Evolutionary conservation across 1,140 invertebrate species (phyloP).

Genomic region (Pseudomyrmex gracilis): DNA sequence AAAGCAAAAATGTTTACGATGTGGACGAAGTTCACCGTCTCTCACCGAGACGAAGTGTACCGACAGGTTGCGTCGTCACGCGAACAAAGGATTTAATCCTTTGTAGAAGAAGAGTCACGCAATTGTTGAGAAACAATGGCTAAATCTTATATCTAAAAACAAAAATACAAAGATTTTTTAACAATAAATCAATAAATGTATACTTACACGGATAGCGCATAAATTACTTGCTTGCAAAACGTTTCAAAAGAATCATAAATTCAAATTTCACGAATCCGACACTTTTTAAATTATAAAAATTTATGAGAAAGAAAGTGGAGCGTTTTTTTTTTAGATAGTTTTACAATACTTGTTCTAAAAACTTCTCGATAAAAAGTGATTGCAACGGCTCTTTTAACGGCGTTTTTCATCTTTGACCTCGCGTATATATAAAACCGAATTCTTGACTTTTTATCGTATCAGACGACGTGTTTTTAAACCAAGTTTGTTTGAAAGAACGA

Average conservation of each 20-base stretch:
- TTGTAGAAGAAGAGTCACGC: conserved; percentile 23
- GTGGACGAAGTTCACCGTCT: conserved; percentile 7
- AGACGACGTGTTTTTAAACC: not conserved
- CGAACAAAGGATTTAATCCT: conserved; percentile 24
- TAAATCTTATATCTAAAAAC: not conserved
- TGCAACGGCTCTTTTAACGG: too few relatives aligned
- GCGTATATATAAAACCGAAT: not conserved
- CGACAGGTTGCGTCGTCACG: conserved; percentile 44
- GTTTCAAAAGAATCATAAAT: not conserved
- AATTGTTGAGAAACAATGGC: conserved; percentile 10
- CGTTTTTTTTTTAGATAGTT: too few relatives aligned
- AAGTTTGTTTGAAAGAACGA: too few relatives aligned
- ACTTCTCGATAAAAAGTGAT: too few relatives aligned
- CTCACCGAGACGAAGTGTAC: not conserved
- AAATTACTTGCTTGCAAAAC: not conserved
- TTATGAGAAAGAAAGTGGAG: too few relatives aligned
- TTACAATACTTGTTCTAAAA: too few relatives aligned
- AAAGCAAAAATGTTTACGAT: conserved; percentile 31
- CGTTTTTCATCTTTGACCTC: not conserved
- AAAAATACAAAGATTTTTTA: too few relatives aligned
- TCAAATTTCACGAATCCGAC: not conserved
- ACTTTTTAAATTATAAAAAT: not conserved
- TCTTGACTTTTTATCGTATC: not conserved
- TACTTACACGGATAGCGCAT: not conserved
- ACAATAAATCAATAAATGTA: not conserved